These are phyloP conservation scores for Wasmannia auropunctata DNA, from an alignment of 1,140 invertebrate genomes.

Conservation along the genomic window DNA sequence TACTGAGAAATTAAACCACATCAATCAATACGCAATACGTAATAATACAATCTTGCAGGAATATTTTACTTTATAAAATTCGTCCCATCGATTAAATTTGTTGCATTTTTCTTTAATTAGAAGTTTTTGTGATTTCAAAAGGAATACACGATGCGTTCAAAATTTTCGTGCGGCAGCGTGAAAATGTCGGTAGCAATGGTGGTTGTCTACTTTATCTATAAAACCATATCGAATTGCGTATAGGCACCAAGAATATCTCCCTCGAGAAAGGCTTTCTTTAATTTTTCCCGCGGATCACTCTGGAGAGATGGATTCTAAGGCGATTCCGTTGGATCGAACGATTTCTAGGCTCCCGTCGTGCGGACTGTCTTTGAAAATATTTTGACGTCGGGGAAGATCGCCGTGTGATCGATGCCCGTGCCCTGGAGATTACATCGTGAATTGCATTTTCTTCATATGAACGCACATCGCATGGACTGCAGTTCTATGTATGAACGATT, in stretches of 20 bases:
- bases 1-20: background rate
- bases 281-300: slow-evolving; percentile 6
- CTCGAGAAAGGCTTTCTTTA: slow-evolving; percentile 35
- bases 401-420: slow-evolving; percentile 78
- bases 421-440: slow-evolving; percentile 78
- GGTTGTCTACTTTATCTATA: background rate
- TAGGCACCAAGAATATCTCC: slow-evolving; percentile 6
- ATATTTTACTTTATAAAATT: background rate
- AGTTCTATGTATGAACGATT: slow-evolving; percentile 52
- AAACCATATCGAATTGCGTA: background rate
- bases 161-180: background rate
- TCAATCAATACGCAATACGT: background rate
- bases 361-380: slow-evolving; percentile 75
- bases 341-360: slow-evolving; percentile 43
- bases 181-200: background rate
- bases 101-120: background rate
- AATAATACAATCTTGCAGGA: background rate
- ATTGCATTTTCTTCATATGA: slow-evolving; percentile 74
- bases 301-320: slow-evolving; percentile 22
- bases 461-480: slow-evolving; percentile 42
- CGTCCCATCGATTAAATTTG: background rate
- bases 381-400: slow-evolving; percentile 77
- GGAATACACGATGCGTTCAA: background rate
- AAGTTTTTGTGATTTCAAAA: background rate
- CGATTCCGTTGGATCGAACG: slow-evolving; percentile 45